A percentile compares a stretch with the other conserved stretches of the same genome.
These are phyloP conservation scores for Botrylloides violaceus DNA, from an alignment of 23 tunicate genomes.

Conservation along the genomic window DNA sequence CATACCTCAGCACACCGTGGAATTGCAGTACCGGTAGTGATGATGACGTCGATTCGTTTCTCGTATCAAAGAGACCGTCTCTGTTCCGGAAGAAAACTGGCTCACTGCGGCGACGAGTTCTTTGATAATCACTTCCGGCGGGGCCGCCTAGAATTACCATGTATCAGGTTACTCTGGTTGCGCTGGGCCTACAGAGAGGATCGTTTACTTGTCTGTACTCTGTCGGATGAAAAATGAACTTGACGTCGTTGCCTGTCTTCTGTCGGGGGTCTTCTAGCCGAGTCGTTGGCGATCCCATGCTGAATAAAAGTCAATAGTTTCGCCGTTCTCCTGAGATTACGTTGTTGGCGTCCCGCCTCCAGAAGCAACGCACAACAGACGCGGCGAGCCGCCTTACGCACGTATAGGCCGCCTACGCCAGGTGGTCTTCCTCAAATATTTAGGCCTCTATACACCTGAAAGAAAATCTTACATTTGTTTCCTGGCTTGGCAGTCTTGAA, in stretches of 20 bases:
- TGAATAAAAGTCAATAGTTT: no score
- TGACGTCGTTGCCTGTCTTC: background rate
- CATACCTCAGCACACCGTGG: background rate
- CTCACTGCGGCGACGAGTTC: background rate
- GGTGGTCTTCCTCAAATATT: no score
- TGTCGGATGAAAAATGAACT: background rate
- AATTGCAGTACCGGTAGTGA: background rate
- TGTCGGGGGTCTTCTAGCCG: background rate
- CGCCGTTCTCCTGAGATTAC: no score
- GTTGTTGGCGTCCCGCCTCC: no score
- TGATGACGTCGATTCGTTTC: background rate
- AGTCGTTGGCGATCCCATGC: no score
- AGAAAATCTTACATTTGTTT: background rate
- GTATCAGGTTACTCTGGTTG: background rate
- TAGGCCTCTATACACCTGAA: no score
- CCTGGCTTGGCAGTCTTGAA: background rate
- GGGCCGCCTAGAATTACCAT: background rate
- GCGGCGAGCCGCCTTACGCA: no score
- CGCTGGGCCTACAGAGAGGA: no score
- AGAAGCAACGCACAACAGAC: no score
- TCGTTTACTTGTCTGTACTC: background rate
- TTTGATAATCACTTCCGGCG: background rate
- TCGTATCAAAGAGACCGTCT: background rate
- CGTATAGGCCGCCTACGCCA: no score
- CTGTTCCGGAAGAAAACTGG: background rate